Percentiles rank a stretch among this genome's conserved stretches.
Evolutionary conservation across 2,888 invertebrate species (phyloP).

Genomic region (Sesia apiformis): DNA sequence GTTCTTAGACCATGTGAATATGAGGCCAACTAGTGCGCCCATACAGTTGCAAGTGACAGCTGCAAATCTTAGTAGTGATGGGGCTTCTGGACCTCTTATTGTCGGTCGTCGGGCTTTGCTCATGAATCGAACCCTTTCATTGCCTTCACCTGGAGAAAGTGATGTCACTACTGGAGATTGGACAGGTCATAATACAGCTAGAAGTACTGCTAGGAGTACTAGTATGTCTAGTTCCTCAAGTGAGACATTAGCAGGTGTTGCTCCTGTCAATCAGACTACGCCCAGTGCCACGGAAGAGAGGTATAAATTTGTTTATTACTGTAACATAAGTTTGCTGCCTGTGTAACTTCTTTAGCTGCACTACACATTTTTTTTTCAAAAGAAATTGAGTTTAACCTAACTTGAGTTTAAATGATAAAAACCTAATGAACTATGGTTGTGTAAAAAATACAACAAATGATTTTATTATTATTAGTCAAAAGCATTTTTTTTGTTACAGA

Average conservation of each 20-base stretch:
- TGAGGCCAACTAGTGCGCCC: slow-evolving; percentile 63
- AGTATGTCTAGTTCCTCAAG: slow-evolving; percentile 57
- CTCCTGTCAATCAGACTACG: slow-evolving; percentile 29
- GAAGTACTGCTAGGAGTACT: slow-evolving; percentile 48
- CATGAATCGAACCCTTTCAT: slow-evolving; percentile 57
- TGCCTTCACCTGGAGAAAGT: slow-evolving; percentile 61
- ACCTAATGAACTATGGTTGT: too few relatives aligned
- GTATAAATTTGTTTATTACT: slow-evolving; percentile 20
- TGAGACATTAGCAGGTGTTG: slow-evolving; percentile 45
- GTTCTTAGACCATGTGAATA: slow-evolving; percentile 60
- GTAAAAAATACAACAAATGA: too few relatives aligned
- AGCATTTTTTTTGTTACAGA: slow-evolving; percentile 23
- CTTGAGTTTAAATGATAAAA: too few relatives aligned
- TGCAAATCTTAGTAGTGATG: slow-evolving; percentile 56
- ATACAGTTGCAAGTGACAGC: slow-evolving; percentile 65
- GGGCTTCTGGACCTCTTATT: slow-evolving; percentile 55
- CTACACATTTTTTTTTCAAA: too few relatives aligned
- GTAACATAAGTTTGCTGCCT: not conserved
- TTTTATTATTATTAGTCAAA: too few relatives aligned
- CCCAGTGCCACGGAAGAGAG: slow-evolving; percentile 50
- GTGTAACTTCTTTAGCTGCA: too few relatives aligned
- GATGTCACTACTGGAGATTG: slow-evolving; percentile 52
- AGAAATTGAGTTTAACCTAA: too few relatives aligned
- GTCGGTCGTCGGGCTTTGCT: slow-evolving; percentile 56
- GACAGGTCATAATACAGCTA: slow-evolving; percentile 48